Evolutionary conservation across 2,797 vertebrate species (phyloP).

Genomic region (Malurus splendens): DNA sequence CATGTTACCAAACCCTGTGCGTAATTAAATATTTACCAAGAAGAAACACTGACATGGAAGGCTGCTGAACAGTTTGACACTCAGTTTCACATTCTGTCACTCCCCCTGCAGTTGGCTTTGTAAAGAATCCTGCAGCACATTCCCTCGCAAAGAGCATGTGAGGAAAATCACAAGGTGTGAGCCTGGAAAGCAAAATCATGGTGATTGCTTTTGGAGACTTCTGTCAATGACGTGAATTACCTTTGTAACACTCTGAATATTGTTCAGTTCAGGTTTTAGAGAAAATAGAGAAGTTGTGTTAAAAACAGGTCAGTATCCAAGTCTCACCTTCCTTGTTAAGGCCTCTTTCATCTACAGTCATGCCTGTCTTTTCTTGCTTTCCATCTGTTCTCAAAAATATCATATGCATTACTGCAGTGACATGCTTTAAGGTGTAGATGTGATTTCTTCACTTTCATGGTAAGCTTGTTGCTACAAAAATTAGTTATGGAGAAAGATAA

Average conservation of each 20-base stretch:
- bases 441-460: background rate
- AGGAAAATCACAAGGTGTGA: background rate
- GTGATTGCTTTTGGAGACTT: background rate
- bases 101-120: background rate
- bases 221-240: background rate
- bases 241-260: background rate
- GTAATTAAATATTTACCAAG: background rate
- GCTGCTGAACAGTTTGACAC: background rate
- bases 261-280: background rate
- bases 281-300: background rate
- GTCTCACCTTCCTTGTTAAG: background rate
- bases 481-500: background rate
- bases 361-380: background rate
- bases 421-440: background rate
- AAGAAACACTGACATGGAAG: background rate
- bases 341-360: background rate
- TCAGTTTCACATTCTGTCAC: background rate
- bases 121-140: background rate
- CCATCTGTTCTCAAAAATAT: background rate
- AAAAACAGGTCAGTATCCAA: background rate
- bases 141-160: rapidly evolving
- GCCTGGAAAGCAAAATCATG: background rate
- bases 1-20: background rate
- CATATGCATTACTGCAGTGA: background rate
- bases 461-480: background rate